phyloP scores from a whole-genome alignment of 1,140 invertebrate species.

The Lucilia cuprina region DNA sequence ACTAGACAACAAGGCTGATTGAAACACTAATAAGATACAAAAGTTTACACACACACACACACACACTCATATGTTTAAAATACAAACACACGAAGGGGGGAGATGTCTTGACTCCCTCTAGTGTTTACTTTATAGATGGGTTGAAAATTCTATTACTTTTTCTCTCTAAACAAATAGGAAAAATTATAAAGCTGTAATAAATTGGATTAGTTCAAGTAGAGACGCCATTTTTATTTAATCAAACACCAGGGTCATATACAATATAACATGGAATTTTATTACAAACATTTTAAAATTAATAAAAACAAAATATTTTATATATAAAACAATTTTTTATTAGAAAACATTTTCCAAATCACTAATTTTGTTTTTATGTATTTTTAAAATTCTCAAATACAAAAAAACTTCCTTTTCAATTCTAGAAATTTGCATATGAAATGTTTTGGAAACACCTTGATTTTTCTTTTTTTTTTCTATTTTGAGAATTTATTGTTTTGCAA shows the following conservation, averaged over 20 bases:
- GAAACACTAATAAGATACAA: background rate
- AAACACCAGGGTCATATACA: background rate
- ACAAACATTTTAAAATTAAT: background rate
- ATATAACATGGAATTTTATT: background rate
- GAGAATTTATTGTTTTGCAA: too few relatives aligned
- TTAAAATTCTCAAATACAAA: background rate
- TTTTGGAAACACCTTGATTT: background rate
- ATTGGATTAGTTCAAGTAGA: slow-evolving; percentile 60
- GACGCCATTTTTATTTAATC: slow-evolving; percentile 51
- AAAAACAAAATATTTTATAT: background rate
- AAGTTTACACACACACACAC: too few relatives aligned
- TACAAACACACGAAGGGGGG: too few relatives aligned
- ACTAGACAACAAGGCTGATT: background rate
- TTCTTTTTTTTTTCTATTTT: background rate
- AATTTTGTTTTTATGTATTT: background rate
- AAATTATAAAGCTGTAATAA: slow-evolving; percentile 62
- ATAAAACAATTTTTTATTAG: background rate
- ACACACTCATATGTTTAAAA: too few relatives aligned
- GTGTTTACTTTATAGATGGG: background rate
- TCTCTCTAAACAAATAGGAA: background rate
- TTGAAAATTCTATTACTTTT: background rate
- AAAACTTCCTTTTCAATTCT: background rate
- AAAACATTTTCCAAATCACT: background rate
- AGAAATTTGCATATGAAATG: background rate
- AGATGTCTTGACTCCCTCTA: background rate